These are phyloP conservation scores for Neogale vison DNA, from an alignment of 2,113 vertebrate species.

Conservation along the genomic window DNA sequence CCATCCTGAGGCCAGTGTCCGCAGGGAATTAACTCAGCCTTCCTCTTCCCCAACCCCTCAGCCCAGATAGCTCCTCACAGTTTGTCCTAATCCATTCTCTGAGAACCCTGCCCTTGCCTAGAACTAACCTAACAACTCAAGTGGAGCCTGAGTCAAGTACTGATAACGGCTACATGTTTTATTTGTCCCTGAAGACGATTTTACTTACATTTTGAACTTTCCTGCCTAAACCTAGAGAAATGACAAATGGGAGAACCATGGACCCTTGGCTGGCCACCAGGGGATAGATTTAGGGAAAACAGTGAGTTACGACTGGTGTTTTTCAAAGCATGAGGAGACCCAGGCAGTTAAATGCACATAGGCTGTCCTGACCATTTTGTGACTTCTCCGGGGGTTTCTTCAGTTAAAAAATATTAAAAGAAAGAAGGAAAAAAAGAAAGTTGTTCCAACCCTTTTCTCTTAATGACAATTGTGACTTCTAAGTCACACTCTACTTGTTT, in stretches of 20 bases:
- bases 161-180: neutral
- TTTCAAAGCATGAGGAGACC: neutral
- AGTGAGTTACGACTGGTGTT: neutral
- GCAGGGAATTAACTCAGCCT: neutral
- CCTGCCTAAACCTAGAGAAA: neutral
- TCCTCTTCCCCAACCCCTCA: too few species aligned
- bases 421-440: neutral
- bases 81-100: neutral
- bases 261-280: neutral
- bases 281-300: neutral
- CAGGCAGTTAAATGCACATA: neutral
- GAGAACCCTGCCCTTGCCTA: neutral
- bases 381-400: neutral
- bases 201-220: conserved; percentile 29
- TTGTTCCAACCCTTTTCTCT: neutral
- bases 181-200: conserved; percentile 9
- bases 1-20: neutral
- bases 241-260: neutral
- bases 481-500: neutral
- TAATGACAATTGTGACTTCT: neutral
- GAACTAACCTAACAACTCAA: neutral
- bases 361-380: neutral
- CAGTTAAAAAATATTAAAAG: neutral
- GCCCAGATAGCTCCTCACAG: neutral
- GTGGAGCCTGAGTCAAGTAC: neutral